Evolutionary conservation across 2,113 vertebrate species (phyloP).

Genomic region (Callionymus lyra): DNA sequence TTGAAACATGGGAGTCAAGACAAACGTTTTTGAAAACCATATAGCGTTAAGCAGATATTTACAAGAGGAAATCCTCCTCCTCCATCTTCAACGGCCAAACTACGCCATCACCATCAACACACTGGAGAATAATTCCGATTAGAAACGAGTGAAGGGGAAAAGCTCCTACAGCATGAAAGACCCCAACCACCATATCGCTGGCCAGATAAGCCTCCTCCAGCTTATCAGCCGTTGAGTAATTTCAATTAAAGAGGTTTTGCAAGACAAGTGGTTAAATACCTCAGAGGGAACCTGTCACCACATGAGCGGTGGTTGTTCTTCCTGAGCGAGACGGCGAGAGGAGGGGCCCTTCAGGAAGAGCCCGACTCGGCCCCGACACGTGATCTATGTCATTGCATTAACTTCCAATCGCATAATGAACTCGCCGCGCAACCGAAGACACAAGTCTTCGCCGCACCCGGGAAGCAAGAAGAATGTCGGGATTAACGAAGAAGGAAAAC

Average conservation of each 20-base stretch:
- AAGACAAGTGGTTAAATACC: constrained; percentile 64
- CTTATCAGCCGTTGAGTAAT: constrained; percentile 53
- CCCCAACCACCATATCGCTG: constrained; percentile 35
- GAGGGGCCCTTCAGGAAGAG: constrained; percentile 22
- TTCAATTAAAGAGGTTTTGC: constrained; percentile 65
- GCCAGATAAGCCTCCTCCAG: constrained; percentile 47
- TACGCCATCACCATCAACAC: no score
- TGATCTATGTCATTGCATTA: constrained; percentile 64
- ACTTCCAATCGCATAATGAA: constrained; percentile 58
- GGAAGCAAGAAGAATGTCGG: constrained; percentile 53
- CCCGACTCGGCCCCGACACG: constrained; percentile 40
- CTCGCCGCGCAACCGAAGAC: constrained; percentile 54
- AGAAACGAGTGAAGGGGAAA: constrained; percentile 10
- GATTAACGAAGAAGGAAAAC: constrained; percentile 64
- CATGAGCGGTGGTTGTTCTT: constrained; percentile 48
- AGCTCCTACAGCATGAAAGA: constrained; percentile 38
- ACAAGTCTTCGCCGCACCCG: constrained; percentile 56
- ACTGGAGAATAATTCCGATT: constrained; percentile 10
- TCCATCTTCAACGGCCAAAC: no score
- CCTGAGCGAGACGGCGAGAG: constrained; percentile 26
- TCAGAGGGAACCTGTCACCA: constrained; percentile 61
- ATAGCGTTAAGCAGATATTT: no score
- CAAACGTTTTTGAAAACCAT: no score
- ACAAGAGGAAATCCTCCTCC: no score
- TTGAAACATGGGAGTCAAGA: no score